Conservation (phyloP, 2,113 vertebrate genomes). For the Apteryx mantelli region DNA sequence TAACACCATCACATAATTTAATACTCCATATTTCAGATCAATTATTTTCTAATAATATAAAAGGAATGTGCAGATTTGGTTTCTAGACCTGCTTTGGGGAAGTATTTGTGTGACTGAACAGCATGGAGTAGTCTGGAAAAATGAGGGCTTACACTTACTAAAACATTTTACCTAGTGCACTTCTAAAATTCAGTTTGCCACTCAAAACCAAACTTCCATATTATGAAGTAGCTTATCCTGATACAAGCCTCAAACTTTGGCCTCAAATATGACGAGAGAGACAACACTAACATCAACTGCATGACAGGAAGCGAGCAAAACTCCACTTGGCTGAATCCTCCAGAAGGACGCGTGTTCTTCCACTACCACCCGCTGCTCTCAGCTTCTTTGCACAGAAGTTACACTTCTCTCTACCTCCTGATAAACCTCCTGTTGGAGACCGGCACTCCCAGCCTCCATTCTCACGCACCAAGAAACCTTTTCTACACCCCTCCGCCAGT, state of each 20-base stretch:
- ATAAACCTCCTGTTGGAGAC: neutral
- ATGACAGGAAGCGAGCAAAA: neutral
- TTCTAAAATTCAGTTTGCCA: no score
- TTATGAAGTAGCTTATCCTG: neutral
- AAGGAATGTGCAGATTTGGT: neutral
- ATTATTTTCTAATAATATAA: neutral
- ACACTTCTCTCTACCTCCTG: neutral
- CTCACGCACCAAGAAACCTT: neutral
- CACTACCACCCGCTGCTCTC: neutral
- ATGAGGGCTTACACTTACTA: neutral
- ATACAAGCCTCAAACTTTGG: neutral
- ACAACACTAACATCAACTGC: neutral
- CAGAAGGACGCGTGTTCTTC: neutral
- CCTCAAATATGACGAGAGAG: neutral
- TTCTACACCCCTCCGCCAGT: neutral
- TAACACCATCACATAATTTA: neutral
- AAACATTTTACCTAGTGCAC: neutral
- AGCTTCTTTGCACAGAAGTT: neutral
- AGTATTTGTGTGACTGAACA: no score
- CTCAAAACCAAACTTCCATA: neutral
- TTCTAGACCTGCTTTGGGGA: neutral
- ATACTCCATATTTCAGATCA: neutral
- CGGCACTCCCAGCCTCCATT: rapidly evolving
- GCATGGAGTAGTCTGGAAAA: no score
- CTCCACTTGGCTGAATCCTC: neutral